phyloP scores from a whole-genome alignment of 2,888 invertebrate species.

The Eristalinus aeneus region DNA sequence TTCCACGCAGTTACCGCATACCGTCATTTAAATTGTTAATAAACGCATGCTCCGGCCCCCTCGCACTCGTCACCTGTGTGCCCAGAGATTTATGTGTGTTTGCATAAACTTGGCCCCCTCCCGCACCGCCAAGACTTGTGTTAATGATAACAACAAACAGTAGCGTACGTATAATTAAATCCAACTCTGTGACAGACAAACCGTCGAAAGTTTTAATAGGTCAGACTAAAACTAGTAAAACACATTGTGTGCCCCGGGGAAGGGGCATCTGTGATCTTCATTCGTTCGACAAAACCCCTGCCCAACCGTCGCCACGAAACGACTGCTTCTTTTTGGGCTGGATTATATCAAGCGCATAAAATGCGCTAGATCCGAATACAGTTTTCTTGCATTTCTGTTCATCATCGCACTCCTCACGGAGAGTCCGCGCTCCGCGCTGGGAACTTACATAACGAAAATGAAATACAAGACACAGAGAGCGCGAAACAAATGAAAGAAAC shows the following conservation, averaged over 20 bases:
- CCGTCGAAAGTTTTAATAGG: conserved; percentile 71
- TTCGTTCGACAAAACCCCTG: background rate
- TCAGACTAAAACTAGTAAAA: conserved; percentile 68
- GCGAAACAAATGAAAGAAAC: conserved; percentile 5
- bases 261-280: background rate
- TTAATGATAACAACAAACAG: conserved; percentile 31
- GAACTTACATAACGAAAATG: conserved; percentile 55
- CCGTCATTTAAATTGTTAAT: conserved; percentile 40
- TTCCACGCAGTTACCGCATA: conserved; percentile 56
- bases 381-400: conserved; percentile 45
- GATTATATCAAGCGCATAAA: conserved; percentile 67
- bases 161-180: conserved; percentile 59
- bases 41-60: conserved; percentile 13
- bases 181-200: conserved; percentile 56
- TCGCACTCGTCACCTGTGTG: background rate
- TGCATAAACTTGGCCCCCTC: conserved; percentile 42
- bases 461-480: conserved; percentile 3
- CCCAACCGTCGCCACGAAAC: background rate
- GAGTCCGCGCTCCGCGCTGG: conserved; percentile 32
- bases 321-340: conserved; percentile 30
- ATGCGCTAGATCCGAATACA: conserved; percentile 66
- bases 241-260: conserved; percentile 20
- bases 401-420: conserved; percentile 41
- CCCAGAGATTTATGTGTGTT: conserved; percentile 41
- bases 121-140: background rate